Evolutionary conservation across 92 coral and sea anemone species (phyloP).

Genomic region (Umimayanthus chanpuru): DNA sequence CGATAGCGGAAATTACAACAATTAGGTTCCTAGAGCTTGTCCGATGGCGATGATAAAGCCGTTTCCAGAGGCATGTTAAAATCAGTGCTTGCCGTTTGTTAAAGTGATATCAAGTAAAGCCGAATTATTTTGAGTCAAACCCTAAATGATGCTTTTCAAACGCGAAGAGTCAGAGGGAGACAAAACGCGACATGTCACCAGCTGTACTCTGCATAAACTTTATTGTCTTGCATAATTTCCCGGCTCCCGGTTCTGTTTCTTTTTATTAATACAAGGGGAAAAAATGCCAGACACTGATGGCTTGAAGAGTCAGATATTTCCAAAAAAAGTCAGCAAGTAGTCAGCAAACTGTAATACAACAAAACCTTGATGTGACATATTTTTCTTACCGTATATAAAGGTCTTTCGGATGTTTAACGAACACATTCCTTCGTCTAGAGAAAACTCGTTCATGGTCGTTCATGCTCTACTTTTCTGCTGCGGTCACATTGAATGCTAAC

Average conservation of each 20-base stretch:
- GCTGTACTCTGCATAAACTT: conserved; percentile 12
- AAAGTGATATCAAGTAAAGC: conserved; percentile 20
- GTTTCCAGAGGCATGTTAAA: conserved; percentile 15
- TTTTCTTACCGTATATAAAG: conserved; percentile 31
- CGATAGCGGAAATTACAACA: conserved; percentile 35
- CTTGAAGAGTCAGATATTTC: too few species aligned
- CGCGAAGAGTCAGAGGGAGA: conserved; percentile 30
- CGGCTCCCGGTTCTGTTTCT: conserved; percentile 37
- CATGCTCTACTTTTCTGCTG: conserved; percentile 30
- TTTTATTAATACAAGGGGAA: background rate
- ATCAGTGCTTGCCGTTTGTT: conserved; percentile 13
- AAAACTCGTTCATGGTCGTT: conserved; percentile 11
- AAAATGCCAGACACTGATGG: conserved; percentile 30
- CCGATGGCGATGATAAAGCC: conserved; percentile 20
- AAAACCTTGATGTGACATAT: conserved; percentile 29
- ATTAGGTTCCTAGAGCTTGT: background rate
- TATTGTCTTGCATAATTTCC: conserved; percentile 35
- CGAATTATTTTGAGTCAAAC: conserved; percentile 27
- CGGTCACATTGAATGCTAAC: conserved; percentile 35
- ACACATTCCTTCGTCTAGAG: conserved; percentile 28
- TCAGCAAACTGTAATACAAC: conserved; percentile 39
- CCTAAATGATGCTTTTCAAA: conserved; percentile 32
- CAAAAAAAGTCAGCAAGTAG: conserved; percentile 25
- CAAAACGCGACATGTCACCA: conserved; percentile 26
- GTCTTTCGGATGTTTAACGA: conserved; percentile 36